phyloP scores from a whole-genome alignment of 2,113 vertebrate species.

The Erythrocebus patas region DNA sequence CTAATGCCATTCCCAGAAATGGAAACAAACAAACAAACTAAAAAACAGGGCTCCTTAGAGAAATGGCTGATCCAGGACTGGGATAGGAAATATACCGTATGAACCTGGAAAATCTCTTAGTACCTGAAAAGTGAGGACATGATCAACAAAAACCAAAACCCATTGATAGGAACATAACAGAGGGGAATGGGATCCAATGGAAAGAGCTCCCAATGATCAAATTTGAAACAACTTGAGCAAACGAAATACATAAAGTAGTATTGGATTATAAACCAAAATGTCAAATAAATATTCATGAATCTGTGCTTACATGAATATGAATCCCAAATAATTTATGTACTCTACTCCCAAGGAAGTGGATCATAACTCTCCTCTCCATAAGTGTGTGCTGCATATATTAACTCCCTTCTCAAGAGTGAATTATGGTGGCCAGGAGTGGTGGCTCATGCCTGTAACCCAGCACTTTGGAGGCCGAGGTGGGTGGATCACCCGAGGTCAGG shows the following conservation, averaged over 20 bases:
- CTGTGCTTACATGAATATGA: neutral
- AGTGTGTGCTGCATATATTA: neutral
- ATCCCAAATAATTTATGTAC: neutral
- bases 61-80: neutral
- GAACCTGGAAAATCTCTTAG: neutral
- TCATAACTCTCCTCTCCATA: neutral
- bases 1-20: neutral
- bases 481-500: fast-evolving
- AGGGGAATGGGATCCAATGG: neutral
- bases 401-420: neutral
- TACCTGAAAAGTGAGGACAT: neutral
- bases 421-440: no score
- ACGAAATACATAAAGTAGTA: neutral
- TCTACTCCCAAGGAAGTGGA: neutral
- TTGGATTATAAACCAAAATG: neutral
- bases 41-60: neutral
- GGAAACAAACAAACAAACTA: neutral
- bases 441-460: no score
- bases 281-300: neutral
- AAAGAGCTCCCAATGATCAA: neutral
- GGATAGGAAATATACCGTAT: neutral
- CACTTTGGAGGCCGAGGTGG: no score
- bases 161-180: neutral
- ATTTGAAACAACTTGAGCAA: neutral
- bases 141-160: neutral